Percentiles rank a stretch among this genome's conserved stretches.
These are phyloP conservation scores for Galeruca laticollis DNA, from an alignment of 2,888 invertebrate genomes.

Conservation along the genomic window DNA sequence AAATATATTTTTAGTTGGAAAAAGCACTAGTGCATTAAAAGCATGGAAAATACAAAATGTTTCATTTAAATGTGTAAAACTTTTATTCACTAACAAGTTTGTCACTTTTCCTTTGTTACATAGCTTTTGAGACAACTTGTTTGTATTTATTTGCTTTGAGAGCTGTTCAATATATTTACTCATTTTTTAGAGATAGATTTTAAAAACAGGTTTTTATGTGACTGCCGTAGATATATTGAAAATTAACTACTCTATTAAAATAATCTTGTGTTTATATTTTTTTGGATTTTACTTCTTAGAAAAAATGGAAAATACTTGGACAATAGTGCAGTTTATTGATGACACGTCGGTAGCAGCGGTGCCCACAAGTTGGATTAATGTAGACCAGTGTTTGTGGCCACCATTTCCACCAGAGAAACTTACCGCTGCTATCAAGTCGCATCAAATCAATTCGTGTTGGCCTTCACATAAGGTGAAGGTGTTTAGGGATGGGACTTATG, in stretches of 20 bases:
- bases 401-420: slow-evolving; percentile 1
- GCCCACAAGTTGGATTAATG: slow-evolving; percentile 4
- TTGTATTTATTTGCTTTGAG: background rate
- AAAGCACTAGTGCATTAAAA: no score
- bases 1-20: no score
- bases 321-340: background rate
- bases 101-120: slow-evolving; percentile 4
- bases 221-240: no score
- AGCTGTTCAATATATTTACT: background rate
- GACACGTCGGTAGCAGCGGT: background rate
- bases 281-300: background rate
- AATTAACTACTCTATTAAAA: no score
- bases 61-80: slow-evolving; percentile 4
- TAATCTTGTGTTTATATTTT: background rate
- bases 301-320: background rate
- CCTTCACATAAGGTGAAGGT: no score
- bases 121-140: background rate
- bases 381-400: background rate
- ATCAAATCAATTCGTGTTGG: background rate
- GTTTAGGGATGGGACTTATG: no score
- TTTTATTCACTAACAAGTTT: background rate
- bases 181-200: no score
- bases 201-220: no score
- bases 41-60: no score
- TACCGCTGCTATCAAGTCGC: slow-evolving; percentile 2